phyloP scores from a whole-genome alignment of 2,888 invertebrate genomes.

The Bellardia pandia region DNA sequence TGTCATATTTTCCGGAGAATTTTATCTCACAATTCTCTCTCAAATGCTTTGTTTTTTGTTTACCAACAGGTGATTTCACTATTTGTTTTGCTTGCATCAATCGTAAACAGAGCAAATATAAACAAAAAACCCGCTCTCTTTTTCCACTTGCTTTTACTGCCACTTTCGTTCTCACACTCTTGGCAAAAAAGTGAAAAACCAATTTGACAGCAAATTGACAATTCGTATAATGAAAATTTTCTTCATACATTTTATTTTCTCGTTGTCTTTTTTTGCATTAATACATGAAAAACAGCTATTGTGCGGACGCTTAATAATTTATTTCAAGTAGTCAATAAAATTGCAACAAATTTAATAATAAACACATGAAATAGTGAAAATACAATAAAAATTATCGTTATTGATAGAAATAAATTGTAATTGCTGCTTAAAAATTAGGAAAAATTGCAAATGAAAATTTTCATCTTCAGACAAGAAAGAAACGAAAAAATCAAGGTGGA shows the following conservation, averaged over 20 bases:
- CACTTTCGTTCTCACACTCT: constrained; percentile 23
- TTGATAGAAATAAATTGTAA: constrained; percentile 9
- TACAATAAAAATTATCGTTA: not conserved
- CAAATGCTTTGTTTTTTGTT: not conserved
- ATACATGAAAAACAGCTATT: constrained; percentile 59
- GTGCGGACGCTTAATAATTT: constrained; percentile 56
- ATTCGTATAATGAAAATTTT: constrained; percentile 46
- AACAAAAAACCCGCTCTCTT: constrained; percentile 59
- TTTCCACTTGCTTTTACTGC: not conserved
- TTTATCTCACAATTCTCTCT: constrained; percentile 1
- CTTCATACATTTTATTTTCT: constrained; percentile 59
- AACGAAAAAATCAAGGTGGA: constrained; percentile 67
- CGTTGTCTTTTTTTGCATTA: constrained; percentile 61
- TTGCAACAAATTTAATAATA: constrained; percentile 18
- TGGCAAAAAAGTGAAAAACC: constrained; percentile 8
- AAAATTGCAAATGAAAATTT: constrained; percentile 53
- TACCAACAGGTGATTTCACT: constrained; percentile 40
- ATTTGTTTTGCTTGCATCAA: constrained; percentile 55
- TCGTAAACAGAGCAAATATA: constrained; percentile 62
- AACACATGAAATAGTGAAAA: constrained; percentile 3
- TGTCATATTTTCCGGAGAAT: not conserved
- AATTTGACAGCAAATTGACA: constrained; percentile 64
- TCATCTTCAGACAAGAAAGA: constrained; percentile 57
- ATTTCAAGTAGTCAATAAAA: constrained; percentile 30
- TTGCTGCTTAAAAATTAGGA: constrained; percentile 4